These are phyloP conservation scores for Drosophila kepulauana DNA, from an alignment of 1,140 invertebrate genomes.

Conservation along the genomic window DNA sequence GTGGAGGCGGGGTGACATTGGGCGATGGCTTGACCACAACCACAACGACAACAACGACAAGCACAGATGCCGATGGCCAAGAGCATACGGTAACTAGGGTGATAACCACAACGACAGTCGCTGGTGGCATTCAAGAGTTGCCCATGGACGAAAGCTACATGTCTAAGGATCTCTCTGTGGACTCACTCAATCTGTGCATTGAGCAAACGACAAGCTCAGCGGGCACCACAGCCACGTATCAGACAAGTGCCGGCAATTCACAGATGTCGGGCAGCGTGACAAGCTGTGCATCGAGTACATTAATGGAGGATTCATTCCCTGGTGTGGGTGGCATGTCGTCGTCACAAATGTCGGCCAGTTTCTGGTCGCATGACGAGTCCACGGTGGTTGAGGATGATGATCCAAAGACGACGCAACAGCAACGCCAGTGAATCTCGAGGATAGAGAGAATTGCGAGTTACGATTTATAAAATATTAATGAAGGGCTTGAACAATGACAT, in stretches of 20 bases:
- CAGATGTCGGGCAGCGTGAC: constrained; percentile 93
- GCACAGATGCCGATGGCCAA: constrained; percentile 85
- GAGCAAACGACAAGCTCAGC: constrained; percentile 88
- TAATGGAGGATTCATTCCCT: constrained; percentile 83
- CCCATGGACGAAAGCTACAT: constrained; percentile 61
- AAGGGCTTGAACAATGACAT: constrained; percentile 64
- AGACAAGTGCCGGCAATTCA: constrained; percentile 91
- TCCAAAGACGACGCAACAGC: constrained; percentile 47
- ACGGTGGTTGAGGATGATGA: constrained; percentile 74
- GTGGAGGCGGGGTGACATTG: constrained; percentile 78
- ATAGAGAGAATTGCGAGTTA: constrained; percentile 25
- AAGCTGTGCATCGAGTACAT: constrained; percentile 86
- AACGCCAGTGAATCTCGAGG: constrained; percentile 51
- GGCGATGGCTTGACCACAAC: constrained; percentile 85
- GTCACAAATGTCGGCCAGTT: constrained; percentile 78
- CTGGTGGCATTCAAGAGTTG: constrained; percentile 78
- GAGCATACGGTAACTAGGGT: constrained; percentile 86
- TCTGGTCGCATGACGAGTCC: constrained; percentile 75
- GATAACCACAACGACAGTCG: constrained; percentile 85
- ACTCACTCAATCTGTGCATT: constrained; percentile 76
- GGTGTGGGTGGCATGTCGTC: constrained; percentile 74
- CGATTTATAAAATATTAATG: constrained; percentile 23
- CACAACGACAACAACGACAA: constrained; percentile 86
- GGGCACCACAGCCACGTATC: constrained; percentile 92
- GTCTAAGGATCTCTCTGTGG: constrained; percentile 78